These are phyloP conservation scores for Lutraria lutraria DNA, from an alignment of 2,888 invertebrate genomes.

Conservation along the genomic window DNA sequence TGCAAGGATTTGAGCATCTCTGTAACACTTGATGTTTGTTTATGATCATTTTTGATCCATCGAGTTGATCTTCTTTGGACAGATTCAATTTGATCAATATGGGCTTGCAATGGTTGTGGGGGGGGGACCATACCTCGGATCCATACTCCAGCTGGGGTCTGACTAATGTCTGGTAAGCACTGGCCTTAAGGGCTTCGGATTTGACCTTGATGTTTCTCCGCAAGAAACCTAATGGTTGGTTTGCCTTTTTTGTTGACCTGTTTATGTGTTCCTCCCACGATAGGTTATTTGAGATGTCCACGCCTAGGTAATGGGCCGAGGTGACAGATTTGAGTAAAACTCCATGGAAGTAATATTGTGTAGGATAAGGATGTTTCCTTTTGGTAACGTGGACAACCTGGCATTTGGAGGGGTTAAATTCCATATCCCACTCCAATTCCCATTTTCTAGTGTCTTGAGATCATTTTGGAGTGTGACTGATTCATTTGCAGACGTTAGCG, in stretches of 20 bases:
- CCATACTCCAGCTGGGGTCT: constrained; percentile 40
- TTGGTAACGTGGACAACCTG: constrained; percentile 1
- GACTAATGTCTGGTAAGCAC: too few relatives aligned
- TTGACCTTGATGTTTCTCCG: too few relatives aligned
- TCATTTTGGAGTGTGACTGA: too few relatives aligned
- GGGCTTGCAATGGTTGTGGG: neutral
- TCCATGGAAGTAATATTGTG: constrained; percentile 22
- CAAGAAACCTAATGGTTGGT: too few relatives aligned
- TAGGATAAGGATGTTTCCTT: constrained; percentile 1
- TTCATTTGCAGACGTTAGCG: constrained; percentile 1
- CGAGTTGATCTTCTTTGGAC: too few relatives aligned
- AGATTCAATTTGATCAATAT: neutral
- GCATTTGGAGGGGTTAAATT: constrained; percentile 1
- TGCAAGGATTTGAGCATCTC: too few relatives aligned
- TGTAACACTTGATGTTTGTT: too few relatives aligned
- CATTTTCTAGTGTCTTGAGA: too few relatives aligned
- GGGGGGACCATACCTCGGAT: constrained; percentile 35
- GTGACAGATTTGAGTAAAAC: constrained; percentile 30
- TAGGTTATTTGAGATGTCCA: constrained; percentile 39
- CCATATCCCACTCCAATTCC: too few relatives aligned
- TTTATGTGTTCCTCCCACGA: constrained; percentile 44
- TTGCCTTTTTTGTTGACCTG: too few relatives aligned
- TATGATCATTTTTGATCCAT: too few relatives aligned
- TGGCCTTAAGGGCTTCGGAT: too few relatives aligned
- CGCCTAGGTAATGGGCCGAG: constrained; percentile 33